Evolutionary conservation across 2,113 vertebrate species (phyloP).

Genomic region (Podarcis cretensis): DNA sequence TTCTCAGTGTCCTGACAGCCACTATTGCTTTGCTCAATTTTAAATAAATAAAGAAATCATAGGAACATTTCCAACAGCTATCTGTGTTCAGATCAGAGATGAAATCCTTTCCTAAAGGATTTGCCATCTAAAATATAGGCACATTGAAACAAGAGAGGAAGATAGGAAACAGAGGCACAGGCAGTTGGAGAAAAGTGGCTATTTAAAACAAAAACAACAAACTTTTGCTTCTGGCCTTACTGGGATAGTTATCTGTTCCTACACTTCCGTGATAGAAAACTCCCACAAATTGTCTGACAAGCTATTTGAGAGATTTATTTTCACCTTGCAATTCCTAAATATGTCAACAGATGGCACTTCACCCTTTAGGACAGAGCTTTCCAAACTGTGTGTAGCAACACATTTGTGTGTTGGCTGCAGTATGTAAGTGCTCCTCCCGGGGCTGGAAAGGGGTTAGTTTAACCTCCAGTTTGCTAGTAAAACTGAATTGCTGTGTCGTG

Average conservation of each 20-base stretch:
- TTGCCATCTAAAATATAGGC: neutral
- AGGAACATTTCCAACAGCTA: too few species aligned
- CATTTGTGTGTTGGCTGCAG: too few species aligned
- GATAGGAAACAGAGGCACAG: neutral
- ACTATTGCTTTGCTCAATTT: too few species aligned
- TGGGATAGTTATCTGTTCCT: neutral
- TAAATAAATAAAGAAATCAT: too few species aligned
- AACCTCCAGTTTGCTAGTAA: too few species aligned
- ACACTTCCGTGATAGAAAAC: neutral
- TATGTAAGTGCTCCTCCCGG: too few species aligned
- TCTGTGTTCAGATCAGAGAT: neutral
- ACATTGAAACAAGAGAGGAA: neutral
- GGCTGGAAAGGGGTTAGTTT: too few species aligned
- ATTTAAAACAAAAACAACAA: too few species aligned
- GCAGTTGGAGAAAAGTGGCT: neutral
- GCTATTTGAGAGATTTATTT: neutral
- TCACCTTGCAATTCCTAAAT: conserved; percentile 31
- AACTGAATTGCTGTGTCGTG: too few species aligned
- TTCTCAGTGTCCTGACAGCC: neutral
- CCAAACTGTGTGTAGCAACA: neutral
- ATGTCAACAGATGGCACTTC: conserved; percentile 42
- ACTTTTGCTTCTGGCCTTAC: neutral
- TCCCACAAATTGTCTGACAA: neutral
- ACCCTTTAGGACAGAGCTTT: neutral
- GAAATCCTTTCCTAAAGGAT: neutral